Evolutionary conservation across 2,888 invertebrate species (phyloP).

Genomic region (Leucophenga maculata): DNA sequence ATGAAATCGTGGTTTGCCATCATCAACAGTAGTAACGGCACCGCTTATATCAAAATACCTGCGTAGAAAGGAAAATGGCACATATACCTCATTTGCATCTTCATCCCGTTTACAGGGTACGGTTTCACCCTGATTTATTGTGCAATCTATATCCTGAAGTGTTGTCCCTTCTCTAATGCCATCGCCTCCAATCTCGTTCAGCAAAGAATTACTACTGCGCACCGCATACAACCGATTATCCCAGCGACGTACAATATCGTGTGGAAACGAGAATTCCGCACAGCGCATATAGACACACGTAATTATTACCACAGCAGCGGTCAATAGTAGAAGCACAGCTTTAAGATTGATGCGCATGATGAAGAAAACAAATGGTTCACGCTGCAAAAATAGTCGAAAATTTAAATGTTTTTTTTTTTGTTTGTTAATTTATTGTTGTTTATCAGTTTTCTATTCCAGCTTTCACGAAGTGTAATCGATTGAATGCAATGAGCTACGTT

Average conservation of each 20-base stretch:
- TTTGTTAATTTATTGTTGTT: neutral
- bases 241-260: slow-evolving; percentile 65
- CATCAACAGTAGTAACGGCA: slow-evolving; percentile 75
- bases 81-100: slow-evolving; percentile 83
- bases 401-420: neutral
- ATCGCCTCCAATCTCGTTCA: slow-evolving; percentile 34
- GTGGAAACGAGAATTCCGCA: slow-evolving; percentile 74
- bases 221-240: slow-evolving; percentile 55
- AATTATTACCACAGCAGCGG: slow-evolving; percentile 78
- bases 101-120: slow-evolving; percentile 83
- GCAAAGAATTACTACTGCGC: slow-evolving; percentile 38
- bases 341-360: slow-evolving; percentile 87
- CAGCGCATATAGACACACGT: slow-evolving; percentile 86
- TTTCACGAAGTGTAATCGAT: slow-evolving; percentile 1
- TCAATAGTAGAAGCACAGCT: slow-evolving; percentile 79
- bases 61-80: slow-evolving; percentile 93
- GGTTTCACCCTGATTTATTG: slow-evolving; percentile 89
- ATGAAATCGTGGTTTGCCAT: slow-evolving; percentile 83
- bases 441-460: neutral
- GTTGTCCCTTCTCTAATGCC: slow-evolving; percentile 16
- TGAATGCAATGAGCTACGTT: too few species aligned
- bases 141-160: slow-evolving; percentile 83
- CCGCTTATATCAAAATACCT: slow-evolving; percentile 97
- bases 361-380: slow-evolving; percentile 74
- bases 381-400: slow-evolving; percentile 48